Conservation (phyloP, 2,113 vertebrate species). For the Carassius auratus region DNA sequence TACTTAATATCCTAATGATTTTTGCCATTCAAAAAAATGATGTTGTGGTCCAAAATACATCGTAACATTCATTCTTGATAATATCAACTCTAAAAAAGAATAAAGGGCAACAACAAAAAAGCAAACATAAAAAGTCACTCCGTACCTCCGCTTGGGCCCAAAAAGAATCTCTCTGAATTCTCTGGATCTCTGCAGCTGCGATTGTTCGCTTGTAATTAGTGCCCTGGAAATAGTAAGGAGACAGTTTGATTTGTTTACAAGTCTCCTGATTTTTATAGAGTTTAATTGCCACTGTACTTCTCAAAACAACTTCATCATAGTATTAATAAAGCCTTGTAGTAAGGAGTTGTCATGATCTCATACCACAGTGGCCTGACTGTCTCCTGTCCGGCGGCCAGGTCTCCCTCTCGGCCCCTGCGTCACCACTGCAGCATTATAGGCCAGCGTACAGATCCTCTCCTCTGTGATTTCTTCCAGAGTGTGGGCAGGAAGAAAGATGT, state of each 20-base stretch:
- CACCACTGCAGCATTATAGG: slow-evolving; percentile 32
- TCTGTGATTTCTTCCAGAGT: slow-evolving; percentile 54
- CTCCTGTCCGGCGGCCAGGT: background rate
- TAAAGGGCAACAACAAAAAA: background rate
- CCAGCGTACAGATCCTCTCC: slow-evolving; percentile 48
- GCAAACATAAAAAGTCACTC: background rate
- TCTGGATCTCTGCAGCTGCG: slow-evolving; percentile 67
- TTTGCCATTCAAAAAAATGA: too few relatives aligned
- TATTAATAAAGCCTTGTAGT: background rate
- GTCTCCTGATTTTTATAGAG: background rate
- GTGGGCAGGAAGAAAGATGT: slow-evolving; percentile 54
- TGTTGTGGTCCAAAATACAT: background rate
- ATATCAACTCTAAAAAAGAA: background rate
- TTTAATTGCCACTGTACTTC: background rate
- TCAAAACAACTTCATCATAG: background rate
- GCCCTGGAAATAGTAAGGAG: slow-evolving; percentile 60
- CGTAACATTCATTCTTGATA: background rate
- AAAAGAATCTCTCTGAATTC: slow-evolving; percentile 69
- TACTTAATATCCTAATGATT: too few relatives aligned
- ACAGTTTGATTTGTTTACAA: background rate
- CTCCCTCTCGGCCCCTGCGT: slow-evolving; percentile 30
- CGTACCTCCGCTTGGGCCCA: slow-evolving; percentile 73
- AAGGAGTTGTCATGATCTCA: background rate
- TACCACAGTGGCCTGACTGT: slow-evolving; percentile 58
- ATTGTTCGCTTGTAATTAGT: slow-evolving; percentile 75